A percentile compares a stretch with the other conserved stretches of the same genome.
These are phyloP conservation scores for Poliocrania exsul DNA, from an alignment of 2,797 vertebrate species.

Conservation along the genomic window DNA sequence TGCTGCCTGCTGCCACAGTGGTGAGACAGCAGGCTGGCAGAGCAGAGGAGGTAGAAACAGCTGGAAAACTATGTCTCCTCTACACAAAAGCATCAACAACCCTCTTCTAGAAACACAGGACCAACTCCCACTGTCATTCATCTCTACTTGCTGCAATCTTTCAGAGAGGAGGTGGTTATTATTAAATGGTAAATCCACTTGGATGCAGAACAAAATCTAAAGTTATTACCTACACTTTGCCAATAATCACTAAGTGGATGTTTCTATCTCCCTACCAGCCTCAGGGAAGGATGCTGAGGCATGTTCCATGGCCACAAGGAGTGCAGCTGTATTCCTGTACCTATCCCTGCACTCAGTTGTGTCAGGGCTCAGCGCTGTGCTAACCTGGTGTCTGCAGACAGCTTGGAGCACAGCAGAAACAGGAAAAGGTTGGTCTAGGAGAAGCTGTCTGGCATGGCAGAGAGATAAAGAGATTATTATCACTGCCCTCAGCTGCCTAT, in stretches of 20 bases:
- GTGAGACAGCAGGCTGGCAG: not conserved
- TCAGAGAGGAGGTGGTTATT: not conserved
- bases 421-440: not conserved
- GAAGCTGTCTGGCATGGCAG: not conserved
- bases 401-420: not conserved
- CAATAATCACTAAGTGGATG: not conserved
- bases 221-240: not conserved
- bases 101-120: not conserved
- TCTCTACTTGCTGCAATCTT: not conserved
- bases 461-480: not conserved
- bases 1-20: rapidly evolving
- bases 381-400: not conserved
- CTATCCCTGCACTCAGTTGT: not conserved
- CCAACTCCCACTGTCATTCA: not conserved
- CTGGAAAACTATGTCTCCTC: not conserved
- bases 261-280: not conserved
- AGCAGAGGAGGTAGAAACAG: not conserved
- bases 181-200: not conserved
- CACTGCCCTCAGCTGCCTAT: not conserved
- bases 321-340: not conserved
- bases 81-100: not conserved
- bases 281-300: not conserved
- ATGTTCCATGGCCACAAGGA: not conserved
- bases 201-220: not conserved
- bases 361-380: not conserved